Percentiles rank a stretch among this genome's conserved stretches.
These are phyloP conservation scores for Coreius guichenoti DNA, from an alignment of 2,797 vertebrate genomes.

Conservation along the genomic window DNA sequence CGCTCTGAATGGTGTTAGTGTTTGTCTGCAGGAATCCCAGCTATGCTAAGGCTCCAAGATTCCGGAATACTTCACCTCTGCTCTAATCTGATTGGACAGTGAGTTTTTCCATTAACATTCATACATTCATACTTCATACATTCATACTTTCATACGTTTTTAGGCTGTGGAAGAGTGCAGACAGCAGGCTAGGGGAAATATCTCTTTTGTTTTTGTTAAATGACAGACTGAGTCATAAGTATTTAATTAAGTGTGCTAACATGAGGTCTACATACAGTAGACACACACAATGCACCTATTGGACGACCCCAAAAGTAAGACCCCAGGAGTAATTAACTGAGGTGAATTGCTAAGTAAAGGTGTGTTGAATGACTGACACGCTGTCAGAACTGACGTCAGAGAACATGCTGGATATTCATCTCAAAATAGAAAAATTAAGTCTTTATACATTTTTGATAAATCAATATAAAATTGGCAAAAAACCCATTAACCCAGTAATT, in stretches of 20 bases:
- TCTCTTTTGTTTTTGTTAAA: slow-evolving; percentile 57
- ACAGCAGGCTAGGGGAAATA: slow-evolving; percentile 39
- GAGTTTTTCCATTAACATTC: too few relatives aligned
- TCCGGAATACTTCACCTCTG: slow-evolving; percentile 70
- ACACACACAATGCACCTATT: background rate
- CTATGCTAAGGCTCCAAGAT: slow-evolving; percentile 73
- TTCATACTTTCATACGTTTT: slow-evolving; percentile 62
- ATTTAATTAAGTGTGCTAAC: slow-evolving; percentile 33
- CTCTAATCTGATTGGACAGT: too few relatives aligned
- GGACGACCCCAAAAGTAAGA: background rate
- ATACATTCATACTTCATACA: too few relatives aligned
- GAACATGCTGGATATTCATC: background rate
- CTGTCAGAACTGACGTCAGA: background rate
- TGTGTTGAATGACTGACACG: background rate
- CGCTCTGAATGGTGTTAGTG: slow-evolving; percentile 74
- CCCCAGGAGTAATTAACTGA: background rate
- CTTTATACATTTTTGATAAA: background rate
- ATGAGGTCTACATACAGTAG: background rate
- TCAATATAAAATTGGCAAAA: accelerated
- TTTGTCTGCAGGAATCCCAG: slow-evolving; percentile 79
- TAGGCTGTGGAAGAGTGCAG: slow-evolving; percentile 49
- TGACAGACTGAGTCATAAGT: slow-evolving; percentile 55
- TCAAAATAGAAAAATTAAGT: background rate
- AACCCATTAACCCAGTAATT: background rate
- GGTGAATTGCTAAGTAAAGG: background rate